phyloP scores from a whole-genome alignment of 2,888 invertebrate genomes.

The Herminia tarsipennalis region DNA sequence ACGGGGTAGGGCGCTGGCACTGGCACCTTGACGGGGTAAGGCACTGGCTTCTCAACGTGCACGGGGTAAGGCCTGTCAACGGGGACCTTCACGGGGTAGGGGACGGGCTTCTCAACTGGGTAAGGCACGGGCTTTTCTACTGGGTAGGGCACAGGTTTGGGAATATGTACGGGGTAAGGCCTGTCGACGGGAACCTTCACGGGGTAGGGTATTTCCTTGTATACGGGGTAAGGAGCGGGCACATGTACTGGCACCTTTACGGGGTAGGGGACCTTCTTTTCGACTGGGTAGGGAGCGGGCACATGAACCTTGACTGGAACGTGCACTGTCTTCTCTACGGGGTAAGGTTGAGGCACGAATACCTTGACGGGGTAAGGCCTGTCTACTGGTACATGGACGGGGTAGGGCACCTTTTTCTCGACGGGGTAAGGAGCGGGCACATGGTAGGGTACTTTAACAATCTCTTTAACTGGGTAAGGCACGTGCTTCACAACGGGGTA shows the following conservation, averaged over 20 bases:
- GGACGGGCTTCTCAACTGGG: slow-evolving; percentile 86
- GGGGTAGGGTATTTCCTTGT: slow-evolving; percentile 85
- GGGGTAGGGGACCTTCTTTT: slow-evolving; percentile 88
- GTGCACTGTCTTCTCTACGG: slow-evolving; percentile 87
- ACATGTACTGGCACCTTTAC: slow-evolving; percentile 87
- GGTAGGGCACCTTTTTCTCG: slow-evolving; percentile 85
- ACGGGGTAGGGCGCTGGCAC: slow-evolving; percentile 88
- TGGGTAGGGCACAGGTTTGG: slow-evolving; percentile 86
- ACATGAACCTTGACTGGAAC: slow-evolving; percentile 89
- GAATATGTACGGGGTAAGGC: slow-evolving; percentile 87
- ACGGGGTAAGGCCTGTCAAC: slow-evolving; percentile 85
- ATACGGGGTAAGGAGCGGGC: slow-evolving; percentile 87
- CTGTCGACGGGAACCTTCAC: slow-evolving; percentile 88
- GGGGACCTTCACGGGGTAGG: slow-evolving; percentile 87
- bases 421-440: slow-evolving; percentile 90
- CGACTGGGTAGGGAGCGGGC: slow-evolving; percentile 89
- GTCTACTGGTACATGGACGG: slow-evolving; percentile 82
- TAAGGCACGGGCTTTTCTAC: slow-evolving; percentile 86
- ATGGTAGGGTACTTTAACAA: slow-evolving; percentile 86
- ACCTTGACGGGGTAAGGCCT: slow-evolving; percentile 83
- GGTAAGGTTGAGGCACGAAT: slow-evolving; percentile 85
- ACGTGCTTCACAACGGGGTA: slow-evolving; percentile 89
- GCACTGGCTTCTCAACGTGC: slow-evolving; percentile 75
- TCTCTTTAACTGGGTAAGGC: slow-evolving; percentile 88
- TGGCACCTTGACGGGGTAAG: slow-evolving; percentile 87